Evolutionary conservation across 2,888 invertebrate species (phyloP).

Genomic region (Rosalia funebris): DNA sequence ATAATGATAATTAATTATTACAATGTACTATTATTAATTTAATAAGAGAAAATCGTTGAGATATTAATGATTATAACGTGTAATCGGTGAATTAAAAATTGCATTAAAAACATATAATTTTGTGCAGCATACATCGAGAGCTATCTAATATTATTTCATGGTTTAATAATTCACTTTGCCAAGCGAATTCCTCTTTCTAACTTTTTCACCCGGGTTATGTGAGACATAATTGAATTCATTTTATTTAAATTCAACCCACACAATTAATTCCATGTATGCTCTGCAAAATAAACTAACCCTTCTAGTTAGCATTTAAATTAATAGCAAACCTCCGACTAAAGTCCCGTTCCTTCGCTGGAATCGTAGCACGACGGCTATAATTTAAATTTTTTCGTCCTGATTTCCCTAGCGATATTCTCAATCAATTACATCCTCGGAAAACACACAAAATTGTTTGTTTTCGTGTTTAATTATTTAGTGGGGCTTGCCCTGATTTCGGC

Average conservation of each 20-base stretch:
- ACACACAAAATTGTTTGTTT: slow-evolving; percentile 24
- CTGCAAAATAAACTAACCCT: not conserved
- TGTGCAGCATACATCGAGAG: too few relatives aligned
- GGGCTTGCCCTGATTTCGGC: not conserved
- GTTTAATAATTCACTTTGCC: too few relatives aligned
- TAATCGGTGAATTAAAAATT: too few relatives aligned
- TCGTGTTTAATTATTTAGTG: slow-evolving; percentile 22
- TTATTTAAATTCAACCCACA: not conserved
- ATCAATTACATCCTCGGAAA: slow-evolving; percentile 29
- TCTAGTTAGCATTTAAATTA: slow-evolving; percentile 12
- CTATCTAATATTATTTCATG: too few relatives aligned
- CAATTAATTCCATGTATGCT: not conserved
- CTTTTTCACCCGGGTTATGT: not conserved
- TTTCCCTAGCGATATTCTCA: slow-evolving; percentile 30
- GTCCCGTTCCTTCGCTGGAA: not conserved
- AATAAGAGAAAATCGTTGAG: too few relatives aligned
- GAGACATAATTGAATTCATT: not conserved
- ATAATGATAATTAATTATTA: too few relatives aligned
- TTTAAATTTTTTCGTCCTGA: slow-evolving; percentile 22
- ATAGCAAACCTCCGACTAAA: not conserved
- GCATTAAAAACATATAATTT: too few relatives aligned
- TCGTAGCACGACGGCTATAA: slow-evolving; percentile 1
- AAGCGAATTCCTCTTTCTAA: too few relatives aligned
- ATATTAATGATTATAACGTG: too few relatives aligned
- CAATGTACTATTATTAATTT: too few relatives aligned